These are phyloP conservation scores for Belgica antarctica DNA, from an alignment of 2,888 invertebrate genomes.

Conservation along the genomic window DNA sequence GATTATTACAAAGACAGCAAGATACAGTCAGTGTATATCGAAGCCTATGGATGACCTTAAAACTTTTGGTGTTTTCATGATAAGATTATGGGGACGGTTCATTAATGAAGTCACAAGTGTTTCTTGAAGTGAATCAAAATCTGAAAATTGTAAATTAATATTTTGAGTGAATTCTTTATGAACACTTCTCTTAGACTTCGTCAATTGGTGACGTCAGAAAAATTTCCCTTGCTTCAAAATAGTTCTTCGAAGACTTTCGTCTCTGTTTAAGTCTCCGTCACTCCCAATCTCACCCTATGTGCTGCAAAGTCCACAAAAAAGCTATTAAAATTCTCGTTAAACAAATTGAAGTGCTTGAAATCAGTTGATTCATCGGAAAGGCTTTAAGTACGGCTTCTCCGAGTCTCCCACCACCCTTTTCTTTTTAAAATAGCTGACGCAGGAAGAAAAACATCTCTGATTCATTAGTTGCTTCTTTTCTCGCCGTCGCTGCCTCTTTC, in stretches of 20 bases:
- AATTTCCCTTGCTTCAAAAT: no score
- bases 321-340: background rate
- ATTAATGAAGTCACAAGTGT: no score
- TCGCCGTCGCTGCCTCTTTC: background rate
- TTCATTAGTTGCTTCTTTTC: background rate
- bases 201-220: no score
- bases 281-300: background rate
- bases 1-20: background rate
- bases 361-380: background rate
- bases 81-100: background rate
- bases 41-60: conserved; percentile 7
- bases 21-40: background rate
- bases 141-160: no score
- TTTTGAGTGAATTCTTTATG: no score
- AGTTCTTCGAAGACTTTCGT: no score
- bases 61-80: background rate
- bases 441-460: no score
- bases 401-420: no score
- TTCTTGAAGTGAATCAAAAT: no score
- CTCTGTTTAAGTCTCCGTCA: no score
- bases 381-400: background rate
- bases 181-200: no score
- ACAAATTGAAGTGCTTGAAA: background rate
- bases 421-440: background rate
- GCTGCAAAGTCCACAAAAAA: background rate